Percentiles rank a stretch among this genome's conserved stretches.
Conservation (phyloP, 1,140 invertebrate genomes). For the Papilio aristodemus region DNA sequence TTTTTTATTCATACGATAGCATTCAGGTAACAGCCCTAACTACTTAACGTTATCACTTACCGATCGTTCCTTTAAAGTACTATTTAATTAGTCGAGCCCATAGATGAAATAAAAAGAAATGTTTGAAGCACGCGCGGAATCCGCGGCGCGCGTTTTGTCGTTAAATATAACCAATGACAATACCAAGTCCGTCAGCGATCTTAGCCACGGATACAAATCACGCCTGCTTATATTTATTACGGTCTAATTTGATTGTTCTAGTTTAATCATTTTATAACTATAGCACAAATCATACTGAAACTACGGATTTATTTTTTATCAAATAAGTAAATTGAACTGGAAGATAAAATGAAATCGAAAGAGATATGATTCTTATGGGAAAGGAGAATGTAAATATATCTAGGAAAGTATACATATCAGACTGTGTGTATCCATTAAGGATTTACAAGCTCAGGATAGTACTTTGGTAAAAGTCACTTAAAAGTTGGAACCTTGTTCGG, state of each 20-base stretch:
- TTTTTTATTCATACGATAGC: too few relatives aligned
- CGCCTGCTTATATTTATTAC: constrained; percentile 23
- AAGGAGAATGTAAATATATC: too few relatives aligned
- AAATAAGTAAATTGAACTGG: too few relatives aligned
- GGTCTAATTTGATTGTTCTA: constrained; percentile 26
- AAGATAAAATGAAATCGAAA: too few relatives aligned
- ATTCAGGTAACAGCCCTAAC: constrained; percentile 37
- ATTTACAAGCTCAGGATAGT: too few relatives aligned
- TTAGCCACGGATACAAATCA: constrained; percentile 52
- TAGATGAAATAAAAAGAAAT: constrained; percentile 41
- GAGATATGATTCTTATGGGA: too few relatives aligned
- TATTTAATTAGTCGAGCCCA: constrained; percentile 50
- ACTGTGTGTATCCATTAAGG: too few relatives aligned
- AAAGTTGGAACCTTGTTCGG: too few relatives aligned
- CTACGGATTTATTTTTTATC: too few relatives aligned
- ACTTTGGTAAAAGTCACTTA: too few relatives aligned
- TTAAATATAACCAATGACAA: constrained; percentile 72
- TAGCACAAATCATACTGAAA: too few relatives aligned
- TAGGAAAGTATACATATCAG: too few relatives aligned
- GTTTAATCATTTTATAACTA: neutral
- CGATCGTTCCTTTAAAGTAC: constrained; percentile 47
- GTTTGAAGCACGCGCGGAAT: constrained; percentile 50
- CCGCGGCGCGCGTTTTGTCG: constrained; percentile 45
- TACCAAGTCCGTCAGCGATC: constrained; percentile 57
- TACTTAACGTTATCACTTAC: constrained; percentile 48